Evolutionary conservation across 2,888 invertebrate species (phyloP).

Genomic region (Alentia gelatinosa): DNA sequence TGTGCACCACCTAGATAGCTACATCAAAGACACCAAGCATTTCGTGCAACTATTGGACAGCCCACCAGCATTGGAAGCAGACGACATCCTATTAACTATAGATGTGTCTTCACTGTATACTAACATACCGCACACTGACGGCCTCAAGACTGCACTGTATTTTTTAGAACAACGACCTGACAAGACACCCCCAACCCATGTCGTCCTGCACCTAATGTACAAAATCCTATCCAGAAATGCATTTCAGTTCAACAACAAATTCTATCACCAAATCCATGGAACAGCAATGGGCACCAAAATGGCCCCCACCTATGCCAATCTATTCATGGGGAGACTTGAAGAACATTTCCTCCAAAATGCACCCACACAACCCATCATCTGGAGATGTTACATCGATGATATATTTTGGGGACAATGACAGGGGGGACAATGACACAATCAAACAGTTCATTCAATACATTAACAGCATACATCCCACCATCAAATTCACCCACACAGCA

Average conservation of each 20-base stretch:
- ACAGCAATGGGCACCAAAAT: constrained; percentile 18
- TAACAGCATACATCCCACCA: not conserved
- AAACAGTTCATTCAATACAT: not conserved
- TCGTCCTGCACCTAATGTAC: not conserved
- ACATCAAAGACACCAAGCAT: not conserved
- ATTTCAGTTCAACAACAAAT: not conserved
- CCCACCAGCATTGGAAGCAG: not conserved
- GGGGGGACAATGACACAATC: not conserved
- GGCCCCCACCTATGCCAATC: constrained; percentile 12
- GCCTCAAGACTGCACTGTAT: not conserved
- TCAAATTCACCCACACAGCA: not conserved
- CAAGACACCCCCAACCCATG: not conserved
- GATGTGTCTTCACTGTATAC: constrained; percentile 30
- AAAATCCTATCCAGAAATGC: not conserved
- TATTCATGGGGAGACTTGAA: not conserved
- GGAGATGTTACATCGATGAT: not conserved
- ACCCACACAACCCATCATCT: not conserved
- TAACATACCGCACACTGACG: constrained; percentile 8
- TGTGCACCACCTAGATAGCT: not conserved
- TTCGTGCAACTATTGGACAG: not conserved
- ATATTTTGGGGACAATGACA: not conserved
- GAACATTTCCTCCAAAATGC: not conserved
- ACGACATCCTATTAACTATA: not conserved
- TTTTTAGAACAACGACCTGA: not conserved
- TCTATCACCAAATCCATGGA: not conserved